Conservation (phyloP, 2,797 vertebrate genomes). For the Bradypodion ventrale region DNA sequence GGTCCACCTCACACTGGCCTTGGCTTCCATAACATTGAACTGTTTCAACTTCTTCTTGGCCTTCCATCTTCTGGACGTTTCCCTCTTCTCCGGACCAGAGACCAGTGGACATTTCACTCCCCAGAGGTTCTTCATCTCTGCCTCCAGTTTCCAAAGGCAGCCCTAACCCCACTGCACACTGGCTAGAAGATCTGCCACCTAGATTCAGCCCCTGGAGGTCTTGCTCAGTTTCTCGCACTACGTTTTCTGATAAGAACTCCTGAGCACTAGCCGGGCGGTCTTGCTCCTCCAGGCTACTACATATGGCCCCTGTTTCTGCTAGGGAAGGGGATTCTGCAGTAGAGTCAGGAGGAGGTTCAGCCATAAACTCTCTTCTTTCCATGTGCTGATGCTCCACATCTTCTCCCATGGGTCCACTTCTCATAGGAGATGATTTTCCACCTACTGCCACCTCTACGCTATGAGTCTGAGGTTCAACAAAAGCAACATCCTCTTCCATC, state of each 20-base stretch:
- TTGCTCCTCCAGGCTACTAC: background rate
- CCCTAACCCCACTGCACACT: too few relatives aligned
- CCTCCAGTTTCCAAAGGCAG: too few relatives aligned
- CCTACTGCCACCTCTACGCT: rapidly evolving
- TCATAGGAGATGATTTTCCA: background rate
- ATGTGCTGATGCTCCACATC: too few relatives aligned
- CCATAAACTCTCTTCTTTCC: too few relatives aligned
- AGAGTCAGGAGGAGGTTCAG: rapidly evolving
- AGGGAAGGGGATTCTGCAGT: background rate
- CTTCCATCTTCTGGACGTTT: background rate
- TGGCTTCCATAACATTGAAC: rapidly evolving
- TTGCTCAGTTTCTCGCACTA: background rate
- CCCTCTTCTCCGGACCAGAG: background rate
- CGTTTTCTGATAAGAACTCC: background rate
- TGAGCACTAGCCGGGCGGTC: too few relatives aligned
- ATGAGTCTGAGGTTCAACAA: background rate
- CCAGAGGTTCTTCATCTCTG: background rate
- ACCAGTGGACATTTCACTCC: background rate
- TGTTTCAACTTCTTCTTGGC: background rate
- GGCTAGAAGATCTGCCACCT: background rate
- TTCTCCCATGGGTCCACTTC: background rate
- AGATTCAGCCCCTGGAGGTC: rapidly evolving
- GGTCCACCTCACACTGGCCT: background rate
- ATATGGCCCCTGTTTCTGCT: background rate
- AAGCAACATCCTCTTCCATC: too few relatives aligned